Evolutionary conservation across 1,140 invertebrate species (phyloP).

Genomic region (Macrobrachium rosenbergii): DNA sequence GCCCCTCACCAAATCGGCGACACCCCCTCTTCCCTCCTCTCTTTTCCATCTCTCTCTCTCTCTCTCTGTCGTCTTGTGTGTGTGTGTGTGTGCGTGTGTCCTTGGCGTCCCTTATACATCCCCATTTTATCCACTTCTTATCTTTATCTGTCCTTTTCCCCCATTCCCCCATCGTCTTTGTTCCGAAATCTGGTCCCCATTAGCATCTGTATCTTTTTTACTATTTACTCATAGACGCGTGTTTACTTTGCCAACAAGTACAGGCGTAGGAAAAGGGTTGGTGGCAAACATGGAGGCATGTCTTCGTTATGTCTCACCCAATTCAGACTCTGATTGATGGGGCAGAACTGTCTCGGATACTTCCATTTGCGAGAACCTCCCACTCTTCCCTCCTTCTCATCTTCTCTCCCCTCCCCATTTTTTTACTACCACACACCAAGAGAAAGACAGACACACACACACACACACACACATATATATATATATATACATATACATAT

Average conservation of each 20-base stretch:
- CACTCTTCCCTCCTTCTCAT: too few species aligned
- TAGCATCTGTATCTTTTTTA: conserved; percentile 5
- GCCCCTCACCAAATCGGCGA: background rate
- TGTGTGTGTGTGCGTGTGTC: background rate
- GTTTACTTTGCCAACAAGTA: background rate
- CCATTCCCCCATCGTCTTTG: background rate
- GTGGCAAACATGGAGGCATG: background rate
- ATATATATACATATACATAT: background rate
- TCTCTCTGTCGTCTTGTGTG: background rate
- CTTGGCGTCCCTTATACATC: background rate
- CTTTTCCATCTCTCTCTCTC: background rate
- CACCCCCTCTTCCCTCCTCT: background rate
- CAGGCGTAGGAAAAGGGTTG: background rate
- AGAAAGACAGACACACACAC: too few species aligned
- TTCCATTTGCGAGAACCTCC: background rate
- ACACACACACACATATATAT: background rate
- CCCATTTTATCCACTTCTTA: background rate
- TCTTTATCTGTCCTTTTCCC: background rate
- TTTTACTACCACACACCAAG: too few species aligned
- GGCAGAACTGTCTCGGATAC: background rate
- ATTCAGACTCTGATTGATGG: background rate
- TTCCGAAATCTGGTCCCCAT: background rate
- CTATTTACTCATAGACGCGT: background rate
- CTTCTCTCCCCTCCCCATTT: too few species aligned
- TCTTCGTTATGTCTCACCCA: too few species aligned